A percentile compares a stretch with the other conserved stretches of the same genome.
Evolutionary conservation across 2,113 vertebrate species (phyloP).

Genomic region (Naja naja): DNA sequence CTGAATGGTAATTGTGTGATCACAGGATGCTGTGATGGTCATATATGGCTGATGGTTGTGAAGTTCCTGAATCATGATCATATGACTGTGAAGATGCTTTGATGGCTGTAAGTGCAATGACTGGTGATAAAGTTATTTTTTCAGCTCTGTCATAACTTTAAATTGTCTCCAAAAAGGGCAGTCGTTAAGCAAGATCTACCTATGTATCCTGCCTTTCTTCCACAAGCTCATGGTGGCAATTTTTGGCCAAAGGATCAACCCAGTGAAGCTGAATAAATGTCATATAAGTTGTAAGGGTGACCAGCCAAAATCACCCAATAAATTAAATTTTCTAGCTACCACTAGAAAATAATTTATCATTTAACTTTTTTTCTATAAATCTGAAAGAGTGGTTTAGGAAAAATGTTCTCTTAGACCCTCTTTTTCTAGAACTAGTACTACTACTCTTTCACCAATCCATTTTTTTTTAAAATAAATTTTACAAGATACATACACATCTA

Average conservation of each 20-base stretch:
- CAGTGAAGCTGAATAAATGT: background rate
- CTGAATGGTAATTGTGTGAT: background rate
- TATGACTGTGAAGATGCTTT: background rate
- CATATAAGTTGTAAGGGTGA: background rate
- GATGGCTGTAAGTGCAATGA: background rate
- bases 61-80: background rate
- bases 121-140: background rate
- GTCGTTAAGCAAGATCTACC: background rate
- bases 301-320: background rate
- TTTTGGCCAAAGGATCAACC: background rate
- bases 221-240: background rate
- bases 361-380: background rate
- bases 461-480: background rate
- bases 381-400: background rate
- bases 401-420: background rate
- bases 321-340: background rate
- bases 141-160: background rate
- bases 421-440: background rate
- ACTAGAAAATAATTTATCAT: background rate
- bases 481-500: background rate
- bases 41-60: background rate
- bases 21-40: background rate
- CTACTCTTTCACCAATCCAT: background rate
- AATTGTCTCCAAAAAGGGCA: background rate
- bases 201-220: background rate